A percentile compares a stretch with the other conserved stretches of the same genome.
These are phyloP conservation scores for Nannospalax galili DNA, from an alignment of 2,113 vertebrate species.

Conservation along the genomic window DNA sequence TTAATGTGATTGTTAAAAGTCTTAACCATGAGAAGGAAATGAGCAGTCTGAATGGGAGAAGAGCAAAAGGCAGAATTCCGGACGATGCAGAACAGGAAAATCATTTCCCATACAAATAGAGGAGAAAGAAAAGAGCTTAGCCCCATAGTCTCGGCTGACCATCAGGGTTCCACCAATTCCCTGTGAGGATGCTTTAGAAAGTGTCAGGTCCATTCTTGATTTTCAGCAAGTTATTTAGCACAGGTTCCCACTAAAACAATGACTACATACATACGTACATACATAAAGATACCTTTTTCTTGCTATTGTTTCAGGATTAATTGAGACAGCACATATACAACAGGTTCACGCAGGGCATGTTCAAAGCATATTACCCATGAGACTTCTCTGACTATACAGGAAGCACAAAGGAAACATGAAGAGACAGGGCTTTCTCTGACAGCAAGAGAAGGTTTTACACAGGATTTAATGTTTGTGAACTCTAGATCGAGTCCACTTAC, in stretches of 20 bases:
- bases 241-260: not conserved
- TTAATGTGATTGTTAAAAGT: not conserved
- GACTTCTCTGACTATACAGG: too few species aligned
- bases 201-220: too few species aligned
- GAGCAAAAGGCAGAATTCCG: not conserved
- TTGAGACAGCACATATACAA: not conserved
- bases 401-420: not conserved
- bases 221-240: not conserved
- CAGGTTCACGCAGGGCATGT: not conserved
- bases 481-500: too few species aligned
- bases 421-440: not conserved
- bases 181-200: not conserved
- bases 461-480: not conserved
- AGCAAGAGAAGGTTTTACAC: not conserved
- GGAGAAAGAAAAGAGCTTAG: not conserved
- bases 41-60: not conserved
- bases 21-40: not conserved
- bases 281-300: not conserved
- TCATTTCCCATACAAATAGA: not conserved
- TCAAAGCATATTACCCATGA: not conserved
- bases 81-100: not conserved
- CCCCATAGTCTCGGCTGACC: not conserved
- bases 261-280: not conserved
- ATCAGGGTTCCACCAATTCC: not conserved
- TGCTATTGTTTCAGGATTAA: not conserved